Evolutionary conservation across 2,797 vertebrate genomes (phyloP), one percentile per base, ranked within the genome.

Genomic region (Coreius guichenoti): DNA sequence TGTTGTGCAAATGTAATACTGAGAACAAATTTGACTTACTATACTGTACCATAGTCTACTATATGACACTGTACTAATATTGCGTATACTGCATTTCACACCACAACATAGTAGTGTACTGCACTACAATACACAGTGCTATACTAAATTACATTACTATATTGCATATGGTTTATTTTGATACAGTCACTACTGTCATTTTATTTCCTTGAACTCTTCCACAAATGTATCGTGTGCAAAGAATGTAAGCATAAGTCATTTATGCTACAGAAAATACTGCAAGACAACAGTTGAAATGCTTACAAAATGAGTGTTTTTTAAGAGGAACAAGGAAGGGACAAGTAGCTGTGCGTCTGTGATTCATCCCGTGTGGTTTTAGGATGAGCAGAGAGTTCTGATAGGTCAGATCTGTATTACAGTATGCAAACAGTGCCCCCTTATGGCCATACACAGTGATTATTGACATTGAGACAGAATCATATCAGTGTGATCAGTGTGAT

Each of bases 351-450:
- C 73, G 36, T 36, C 29, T 74, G 56, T 26, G 56, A 31, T 74
- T 75, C 17, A 29, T 75, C 68, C 72, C 1, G 0, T 74, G 81
- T 82, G 56, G 19, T 84, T 78, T 68, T 68, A 49, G 65, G 61
- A 58, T 70, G 74, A 74, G 61, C 79, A 26, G 80, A 54, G 69
- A 73, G 86, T 88, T 89, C 86, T 91, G 89, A 92, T 88, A 89
- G 87, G 80, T 90, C 86, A 43, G 21, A 80, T 39, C n/a, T 84
- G 47, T 39, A 88, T 67, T 93, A 89, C 73, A 91, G 92, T 90
- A 95, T 91, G 95, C 93, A 93, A 94, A 95, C 93, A 96, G 93
- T 93, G 95, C 94, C 95, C 93, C 94, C 95, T 94, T 91, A 93
- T 95, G 95, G 94, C 68, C 54, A 0, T 51, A 56, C 72, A 65